A percentile compares a stretch with the other conserved stretches of the same genome.
These are phyloP conservation scores for Cetoscarus ocellatus DNA, from an alignment of 2,797 vertebrate genomes.

Conservation along the genomic window DNA sequence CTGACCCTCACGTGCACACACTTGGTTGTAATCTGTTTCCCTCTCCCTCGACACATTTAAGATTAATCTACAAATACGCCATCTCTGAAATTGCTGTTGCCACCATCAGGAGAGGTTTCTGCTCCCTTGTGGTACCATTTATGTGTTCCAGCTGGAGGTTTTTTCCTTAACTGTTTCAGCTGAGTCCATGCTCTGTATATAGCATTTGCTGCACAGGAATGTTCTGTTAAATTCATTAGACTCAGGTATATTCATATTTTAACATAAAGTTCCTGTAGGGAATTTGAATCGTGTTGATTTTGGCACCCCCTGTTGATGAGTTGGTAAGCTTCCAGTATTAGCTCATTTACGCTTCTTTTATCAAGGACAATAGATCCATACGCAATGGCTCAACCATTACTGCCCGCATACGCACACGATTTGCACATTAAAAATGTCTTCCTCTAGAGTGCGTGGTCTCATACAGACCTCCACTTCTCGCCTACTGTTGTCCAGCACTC, in stretches of 20 bases:
- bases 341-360: no score
- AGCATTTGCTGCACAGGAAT: constrained; percentile 19
- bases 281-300: no score
- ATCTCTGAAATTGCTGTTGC: constrained; percentile 54
- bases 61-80: constrained; percentile 40
- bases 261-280: not conserved
- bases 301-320: no score
- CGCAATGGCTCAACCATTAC: no score
- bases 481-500: no score
- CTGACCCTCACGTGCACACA: constrained; percentile 9
- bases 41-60: constrained; percentile 25
- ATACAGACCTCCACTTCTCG: no score
- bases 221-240: constrained; percentile 15
- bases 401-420: no score
- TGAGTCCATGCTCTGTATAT: constrained; percentile 9
- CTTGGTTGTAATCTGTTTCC: constrained; percentile 21
- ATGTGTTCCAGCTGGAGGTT: constrained; percentile 14
- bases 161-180: not conserved
- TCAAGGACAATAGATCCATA: no score
- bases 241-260: not conserved
- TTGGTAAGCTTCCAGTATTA: no score
- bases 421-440: no score
- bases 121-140: constrained; percentile 16
- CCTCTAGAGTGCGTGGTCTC: no score
- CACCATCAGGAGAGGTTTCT: constrained; percentile 21